A percentile compares a stretch with the other conserved stretches of the same genome.
These are phyloP conservation scores for Delia radicum DNA, from an alignment of 1,140 invertebrate species.

Conservation along the genomic window DNA sequence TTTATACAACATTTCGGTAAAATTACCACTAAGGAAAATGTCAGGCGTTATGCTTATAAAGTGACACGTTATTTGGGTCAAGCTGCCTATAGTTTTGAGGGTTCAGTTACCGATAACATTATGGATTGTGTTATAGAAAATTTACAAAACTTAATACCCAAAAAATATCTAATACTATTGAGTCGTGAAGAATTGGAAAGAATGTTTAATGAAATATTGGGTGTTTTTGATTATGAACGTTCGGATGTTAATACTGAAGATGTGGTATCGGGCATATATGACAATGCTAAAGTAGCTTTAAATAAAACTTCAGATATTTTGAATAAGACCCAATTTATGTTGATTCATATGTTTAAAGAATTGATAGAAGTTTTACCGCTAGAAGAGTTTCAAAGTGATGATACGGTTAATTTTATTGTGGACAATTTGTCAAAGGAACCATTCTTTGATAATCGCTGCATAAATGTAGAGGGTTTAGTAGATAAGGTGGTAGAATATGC, in stretches of 20 bases:
- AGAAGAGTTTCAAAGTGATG: constrained; percentile 45
- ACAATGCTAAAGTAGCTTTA: constrained; percentile 44
- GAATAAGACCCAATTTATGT: constrained; percentile 44
- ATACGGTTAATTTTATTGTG: constrained; percentile 39
- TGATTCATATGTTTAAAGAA: constrained; percentile 46
- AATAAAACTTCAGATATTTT: constrained; percentile 25
- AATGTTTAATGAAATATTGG: constrained; percentile 47
- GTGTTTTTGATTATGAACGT: constrained; percentile 44
- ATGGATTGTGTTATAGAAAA: constrained; percentile 45
- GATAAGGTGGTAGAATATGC: constrained; percentile 37
- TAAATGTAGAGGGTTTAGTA: constrained; percentile 42
- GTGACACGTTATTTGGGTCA: constrained; percentile 45
- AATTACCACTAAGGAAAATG: constrained; percentile 40
- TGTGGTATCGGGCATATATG: constrained; percentile 44
- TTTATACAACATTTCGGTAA: constrained; percentile 41
- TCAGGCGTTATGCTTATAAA: constrained; percentile 40
- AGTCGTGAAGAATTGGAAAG: constrained; percentile 39
- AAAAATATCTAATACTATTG: constrained; percentile 48
- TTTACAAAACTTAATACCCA: constrained; percentile 45
- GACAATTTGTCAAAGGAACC: constrained; percentile 43
- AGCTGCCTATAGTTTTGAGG: constrained; percentile 47
- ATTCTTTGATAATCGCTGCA: constrained; percentile 43
- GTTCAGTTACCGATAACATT: constrained; percentile 44
- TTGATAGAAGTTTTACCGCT: constrained; percentile 47
- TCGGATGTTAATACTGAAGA: constrained; percentile 50